Conservation (phyloP, 2,888 invertebrate species). For the Lasioglossum lativentre region DNA sequence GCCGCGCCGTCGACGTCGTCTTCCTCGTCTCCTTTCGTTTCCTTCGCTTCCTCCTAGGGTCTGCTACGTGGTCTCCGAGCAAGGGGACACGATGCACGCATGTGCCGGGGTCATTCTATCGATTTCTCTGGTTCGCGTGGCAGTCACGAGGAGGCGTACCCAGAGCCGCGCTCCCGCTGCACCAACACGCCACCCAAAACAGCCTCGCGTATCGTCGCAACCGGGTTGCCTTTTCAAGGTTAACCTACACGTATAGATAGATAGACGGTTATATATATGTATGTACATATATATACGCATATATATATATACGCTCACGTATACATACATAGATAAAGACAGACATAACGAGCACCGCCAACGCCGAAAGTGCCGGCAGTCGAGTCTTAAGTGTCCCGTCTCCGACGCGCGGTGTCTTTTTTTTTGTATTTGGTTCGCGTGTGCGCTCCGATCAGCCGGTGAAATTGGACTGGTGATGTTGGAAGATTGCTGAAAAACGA, state of each 20-base stretch:
- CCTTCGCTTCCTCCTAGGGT: slow-evolving; percentile 48
- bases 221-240: slow-evolving; percentile 83
- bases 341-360: slow-evolving; percentile 42
- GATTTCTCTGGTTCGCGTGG: slow-evolving; percentile 79
- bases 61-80: slow-evolving; percentile 41
- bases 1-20: slow-evolving; percentile 20
- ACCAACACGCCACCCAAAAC: slow-evolving; percentile 80
- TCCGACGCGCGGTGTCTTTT: not conserved
- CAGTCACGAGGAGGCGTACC: slow-evolving; percentile 78
- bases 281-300: slow-evolving; percentile 1
- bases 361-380: slow-evolving; percentile 65
- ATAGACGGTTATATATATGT: slow-evolving; percentile 22
- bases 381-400: slow-evolving; percentile 47
- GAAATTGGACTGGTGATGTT: slow-evolving; percentile 23
- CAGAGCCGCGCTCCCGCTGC: slow-evolving; percentile 70
- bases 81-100: slow-evolving; percentile 74
- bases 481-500: slow-evolving; percentile 6
- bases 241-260: slow-evolving; percentile 77
- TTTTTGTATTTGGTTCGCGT: slow-evolving; percentile 16
- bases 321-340: slow-evolving; percentile 33
- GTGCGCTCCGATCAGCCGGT: slow-evolving; percentile 9
- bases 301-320: slow-evolving; percentile 64
- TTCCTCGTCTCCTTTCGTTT: slow-evolving; percentile 43
- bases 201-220: slow-evolving; percentile 82
- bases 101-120: slow-evolving; percentile 80